Percentiles rank a stretch among this genome's conserved stretches.
Conservation (phyloP, 2,888 invertebrate genomes). For the Hyposoter didymator region DNA sequence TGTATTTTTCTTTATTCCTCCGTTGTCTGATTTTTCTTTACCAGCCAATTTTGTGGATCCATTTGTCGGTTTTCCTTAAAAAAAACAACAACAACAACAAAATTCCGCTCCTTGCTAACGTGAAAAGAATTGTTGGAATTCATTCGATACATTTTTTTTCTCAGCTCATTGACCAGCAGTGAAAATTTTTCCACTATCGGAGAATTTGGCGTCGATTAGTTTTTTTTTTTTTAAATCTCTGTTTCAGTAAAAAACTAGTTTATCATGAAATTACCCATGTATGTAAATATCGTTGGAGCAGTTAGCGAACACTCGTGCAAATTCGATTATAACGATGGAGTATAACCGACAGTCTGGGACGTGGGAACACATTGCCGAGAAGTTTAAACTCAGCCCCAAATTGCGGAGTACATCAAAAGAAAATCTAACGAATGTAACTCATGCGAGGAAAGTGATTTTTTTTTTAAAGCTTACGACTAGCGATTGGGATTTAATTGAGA, state of each 20-base stretch:
- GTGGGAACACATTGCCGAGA: conserved; percentile 47
- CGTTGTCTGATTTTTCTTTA: neutral
- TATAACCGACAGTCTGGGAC: conserved; percentile 20
- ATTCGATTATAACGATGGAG: conserved; percentile 63
- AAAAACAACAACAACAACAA: neutral
- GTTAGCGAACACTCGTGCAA: conserved; percentile 52
- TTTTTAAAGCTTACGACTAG: neutral
- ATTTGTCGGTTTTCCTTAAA: neutral
- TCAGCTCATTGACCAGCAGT: too few relatives aligned
- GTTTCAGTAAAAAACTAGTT: neutral
- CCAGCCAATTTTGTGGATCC: neutral
- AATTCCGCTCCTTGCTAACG: neutral
- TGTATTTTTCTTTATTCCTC: neutral
- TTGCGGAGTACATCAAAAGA: conserved; percentile 28
- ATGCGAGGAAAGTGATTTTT: neutral
- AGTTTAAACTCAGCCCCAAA: conserved; percentile 36
- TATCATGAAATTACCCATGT: conserved; percentile 3
- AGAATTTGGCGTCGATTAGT: too few relatives aligned
- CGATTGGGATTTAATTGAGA: neutral
- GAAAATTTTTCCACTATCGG: too few relatives aligned
- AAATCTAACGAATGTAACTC: conserved; percentile 11
- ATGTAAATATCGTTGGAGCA: conserved; percentile 15
- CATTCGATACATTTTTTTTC: neutral
- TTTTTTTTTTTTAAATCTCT: neutral
- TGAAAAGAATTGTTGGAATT: neutral